These are phyloP conservation scores for Synodontis membranacea DNA, from an alignment of 2,113 vertebrate species.

Conservation along the genomic window DNA sequence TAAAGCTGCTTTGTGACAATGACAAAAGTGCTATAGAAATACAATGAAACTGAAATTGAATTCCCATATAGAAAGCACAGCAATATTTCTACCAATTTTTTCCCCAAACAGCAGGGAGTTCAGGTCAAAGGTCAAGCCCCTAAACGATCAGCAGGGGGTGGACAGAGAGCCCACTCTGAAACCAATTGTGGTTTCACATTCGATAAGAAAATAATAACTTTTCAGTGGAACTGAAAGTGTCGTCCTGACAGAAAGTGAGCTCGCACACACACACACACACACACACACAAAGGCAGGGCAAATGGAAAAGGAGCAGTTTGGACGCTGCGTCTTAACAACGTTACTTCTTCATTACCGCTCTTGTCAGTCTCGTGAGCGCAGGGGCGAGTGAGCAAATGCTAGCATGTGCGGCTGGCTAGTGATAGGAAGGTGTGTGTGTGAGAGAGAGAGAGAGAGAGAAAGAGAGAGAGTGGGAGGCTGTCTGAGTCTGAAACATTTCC, in stretches of 20 bases:
- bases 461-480: constrained; percentile 6
- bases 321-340: constrained; percentile 22
- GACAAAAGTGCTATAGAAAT: background rate
- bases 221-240: constrained; percentile 1
- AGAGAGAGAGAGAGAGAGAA: constrained; percentile 29
- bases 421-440: constrained; percentile 22
- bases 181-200: background rate
- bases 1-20: background rate
- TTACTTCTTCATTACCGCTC: constrained; percentile 39
- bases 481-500: constrained; percentile 47
- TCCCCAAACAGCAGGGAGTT: background rate
- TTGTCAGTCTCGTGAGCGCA: constrained; percentile 28
- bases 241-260: background rate
- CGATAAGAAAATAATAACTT: constrained; percentile 23
- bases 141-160: background rate
- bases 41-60: background rate
- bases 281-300: background rate
- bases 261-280: background rate
- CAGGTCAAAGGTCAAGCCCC: constrained; percentile 21
- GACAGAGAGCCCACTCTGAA: constrained; percentile 1
- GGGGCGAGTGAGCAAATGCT: constrained; percentile 36
- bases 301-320: constrained; percentile 38
- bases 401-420: background rate
- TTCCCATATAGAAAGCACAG: background rate
- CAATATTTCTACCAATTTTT: background rate